Evolutionary conservation across 2,113 vertebrate genomes (phyloP).

Genomic region (Alethe castanea): DNA sequence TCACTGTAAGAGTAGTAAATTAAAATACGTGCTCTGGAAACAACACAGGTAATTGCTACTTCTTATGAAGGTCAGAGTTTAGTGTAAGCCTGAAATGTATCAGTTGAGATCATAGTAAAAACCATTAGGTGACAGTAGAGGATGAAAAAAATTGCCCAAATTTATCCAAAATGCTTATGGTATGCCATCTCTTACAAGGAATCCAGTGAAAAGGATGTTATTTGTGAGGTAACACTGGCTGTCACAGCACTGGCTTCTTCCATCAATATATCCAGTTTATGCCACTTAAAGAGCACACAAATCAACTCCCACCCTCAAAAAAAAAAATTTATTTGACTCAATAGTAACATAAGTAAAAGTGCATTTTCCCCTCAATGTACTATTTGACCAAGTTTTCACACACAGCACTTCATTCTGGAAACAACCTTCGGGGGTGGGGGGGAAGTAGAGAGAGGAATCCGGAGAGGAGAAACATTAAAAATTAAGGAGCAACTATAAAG

Average conservation of each 20-base stretch:
- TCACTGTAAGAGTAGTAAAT: not conserved
- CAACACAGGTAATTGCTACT: not conserved
- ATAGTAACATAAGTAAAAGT: not conserved
- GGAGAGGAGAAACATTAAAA: not conserved
- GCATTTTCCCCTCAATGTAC: not conserved
- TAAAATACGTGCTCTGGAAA: not conserved
- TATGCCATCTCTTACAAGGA: not conserved
- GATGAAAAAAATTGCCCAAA: not conserved
- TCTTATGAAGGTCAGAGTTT: not conserved
- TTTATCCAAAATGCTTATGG: not conserved
- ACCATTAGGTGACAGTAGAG: not conserved
- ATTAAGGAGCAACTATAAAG: not conserved
- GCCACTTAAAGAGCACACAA: not conserved
- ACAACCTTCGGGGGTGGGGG: fast-evolving
- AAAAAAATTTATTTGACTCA: not conserved
- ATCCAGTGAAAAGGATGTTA: not conserved
- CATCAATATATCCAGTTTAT: not conserved
- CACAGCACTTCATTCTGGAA: not conserved
- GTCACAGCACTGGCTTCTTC: not conserved
- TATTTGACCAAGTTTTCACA: not conserved
- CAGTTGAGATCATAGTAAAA: not conserved
- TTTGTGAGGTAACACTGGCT: not conserved
- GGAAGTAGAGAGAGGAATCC: not conserved
- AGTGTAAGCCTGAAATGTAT: not conserved
- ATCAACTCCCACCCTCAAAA: not conserved